Evolutionary conservation across 2,797 vertebrate genomes (phyloP).

Genomic region (Hypotaenidia philippensis): DNA sequence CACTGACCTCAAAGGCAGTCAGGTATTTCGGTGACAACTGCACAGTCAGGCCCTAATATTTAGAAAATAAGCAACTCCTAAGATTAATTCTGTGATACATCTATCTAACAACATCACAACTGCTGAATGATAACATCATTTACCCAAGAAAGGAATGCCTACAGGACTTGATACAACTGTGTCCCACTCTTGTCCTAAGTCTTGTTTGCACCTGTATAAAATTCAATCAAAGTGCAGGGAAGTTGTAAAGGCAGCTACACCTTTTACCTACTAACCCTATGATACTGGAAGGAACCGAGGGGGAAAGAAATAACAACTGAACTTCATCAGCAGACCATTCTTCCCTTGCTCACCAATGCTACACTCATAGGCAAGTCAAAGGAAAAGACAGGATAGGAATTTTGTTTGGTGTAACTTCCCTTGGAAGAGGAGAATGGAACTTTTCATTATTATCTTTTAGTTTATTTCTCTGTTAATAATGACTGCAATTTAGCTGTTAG

Average conservation of each 20-base stretch:
- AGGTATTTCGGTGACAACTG: not conserved
- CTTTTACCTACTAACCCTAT: not conserved
- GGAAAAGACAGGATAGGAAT: not conserved
- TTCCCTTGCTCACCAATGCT: not conserved
- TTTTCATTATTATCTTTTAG: not conserved
- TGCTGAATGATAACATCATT: not conserved
- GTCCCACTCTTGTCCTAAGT: not conserved
- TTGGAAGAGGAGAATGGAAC: not conserved
- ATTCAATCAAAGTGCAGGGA: not conserved
- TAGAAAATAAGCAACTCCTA: not conserved
- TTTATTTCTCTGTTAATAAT: conserved; percentile 36
- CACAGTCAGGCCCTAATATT: not conserved
- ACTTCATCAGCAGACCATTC: not conserved
- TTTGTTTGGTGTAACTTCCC: not conserved
- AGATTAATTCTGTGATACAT: not conserved
- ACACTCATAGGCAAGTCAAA: not conserved
- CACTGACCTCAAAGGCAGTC: not conserved
- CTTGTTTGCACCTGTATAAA: not conserved
- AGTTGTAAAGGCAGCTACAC: not conserved
- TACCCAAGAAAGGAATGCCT: not conserved
- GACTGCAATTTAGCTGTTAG: conserved; percentile 4
- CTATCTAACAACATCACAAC: not conserved
- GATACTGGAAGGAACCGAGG: not conserved
- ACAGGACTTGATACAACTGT: not conserved
- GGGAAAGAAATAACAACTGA: not conserved